A percentile compares a stretch with the other conserved stretches of the same genome.
phyloP scores from a whole-genome alignment of 2,888 invertebrate species.

The Catocala fraxini region DNA sequence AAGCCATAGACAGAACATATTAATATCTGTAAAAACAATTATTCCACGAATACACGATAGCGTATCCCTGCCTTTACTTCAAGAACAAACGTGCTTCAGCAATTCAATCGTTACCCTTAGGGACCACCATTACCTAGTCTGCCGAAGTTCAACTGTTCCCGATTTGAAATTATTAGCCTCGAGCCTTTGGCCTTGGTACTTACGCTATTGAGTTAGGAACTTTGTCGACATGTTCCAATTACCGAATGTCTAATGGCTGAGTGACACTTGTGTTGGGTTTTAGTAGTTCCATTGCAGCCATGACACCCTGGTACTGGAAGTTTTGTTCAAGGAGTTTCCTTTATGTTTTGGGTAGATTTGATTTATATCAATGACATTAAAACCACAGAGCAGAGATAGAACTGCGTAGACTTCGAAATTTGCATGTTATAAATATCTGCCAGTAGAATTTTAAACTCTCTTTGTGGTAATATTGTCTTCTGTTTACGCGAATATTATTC shows the following conservation, averaged over 20 bases:
- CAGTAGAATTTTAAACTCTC: too few species aligned
- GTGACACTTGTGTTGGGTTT: constrained; percentile 26
- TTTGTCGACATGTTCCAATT: constrained; percentile 51
- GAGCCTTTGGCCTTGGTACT: constrained; percentile 35
- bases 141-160: constrained; percentile 59
- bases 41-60: neutral
- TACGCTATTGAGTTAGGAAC: constrained; percentile 40
- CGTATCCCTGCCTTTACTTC: constrained; percentile 7
- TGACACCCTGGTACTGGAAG: neutral
- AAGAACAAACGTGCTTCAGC: constrained; percentile 42
- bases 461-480: too few species aligned
- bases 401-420: too few species aligned
- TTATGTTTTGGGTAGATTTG: neutral
- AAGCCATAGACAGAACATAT: too few species aligned
- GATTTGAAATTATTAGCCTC: constrained; percentile 65
- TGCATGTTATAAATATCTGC: too few species aligned
- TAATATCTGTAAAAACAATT: too few species aligned
- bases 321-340: neutral
- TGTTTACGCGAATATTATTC: too few species aligned
- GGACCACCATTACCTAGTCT: constrained; percentile 59
- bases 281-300: neutral
- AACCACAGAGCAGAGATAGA: too few species aligned
- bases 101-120: constrained; percentile 57
- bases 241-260: constrained; percentile 37
- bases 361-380: neutral